Evolutionary conservation across 23 tunicate species (phyloP).

Genomic region (Trididemnum miniatum): DNA sequence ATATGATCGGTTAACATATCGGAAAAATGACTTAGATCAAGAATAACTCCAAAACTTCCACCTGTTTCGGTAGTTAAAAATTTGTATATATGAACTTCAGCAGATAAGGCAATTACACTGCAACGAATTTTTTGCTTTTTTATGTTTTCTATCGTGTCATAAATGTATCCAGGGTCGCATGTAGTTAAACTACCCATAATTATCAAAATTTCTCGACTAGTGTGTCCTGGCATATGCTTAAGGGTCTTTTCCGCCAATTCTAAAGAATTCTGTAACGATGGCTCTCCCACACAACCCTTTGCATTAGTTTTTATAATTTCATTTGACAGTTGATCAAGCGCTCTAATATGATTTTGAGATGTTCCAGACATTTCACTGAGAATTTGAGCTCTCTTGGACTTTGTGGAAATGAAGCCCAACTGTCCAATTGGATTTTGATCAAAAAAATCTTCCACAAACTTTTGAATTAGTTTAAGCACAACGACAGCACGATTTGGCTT

Average conservation of each 20-base stretch:
- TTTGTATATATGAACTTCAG: conserved; percentile 89
- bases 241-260: conserved; percentile 67
- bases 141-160: conserved; percentile 50
- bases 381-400: conserved; percentile 60
- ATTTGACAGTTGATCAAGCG: conserved; percentile 36
- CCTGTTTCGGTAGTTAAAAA: conserved; percentile 68
- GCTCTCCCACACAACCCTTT: conserved; percentile 69
- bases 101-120: conserved; percentile 86
- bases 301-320: conserved; percentile 69
- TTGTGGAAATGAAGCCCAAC: conserved; percentile 66
- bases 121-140: conserved; percentile 86
- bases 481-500: conserved; percentile 87
- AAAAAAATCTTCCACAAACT: conserved; percentile 78
- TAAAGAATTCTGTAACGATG: conserved; percentile 85
- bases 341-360: conserved; percentile 59
- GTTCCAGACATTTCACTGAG: conserved; percentile 80
- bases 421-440: conserved; percentile 94
- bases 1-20: conserved; percentile 77
- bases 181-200: conserved; percentile 85
- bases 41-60: conserved; percentile 76
- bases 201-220: conserved; percentile 68
- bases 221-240: conserved; percentile 83
- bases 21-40: conserved; percentile 69
- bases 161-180: conserved; percentile 71
- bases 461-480: conserved; percentile 50